Evolutionary conservation across 2,888 invertebrate species (phyloP), one percentile per base, ranked within the genome.

Genomic region (Anorthoa munda): DNA sequence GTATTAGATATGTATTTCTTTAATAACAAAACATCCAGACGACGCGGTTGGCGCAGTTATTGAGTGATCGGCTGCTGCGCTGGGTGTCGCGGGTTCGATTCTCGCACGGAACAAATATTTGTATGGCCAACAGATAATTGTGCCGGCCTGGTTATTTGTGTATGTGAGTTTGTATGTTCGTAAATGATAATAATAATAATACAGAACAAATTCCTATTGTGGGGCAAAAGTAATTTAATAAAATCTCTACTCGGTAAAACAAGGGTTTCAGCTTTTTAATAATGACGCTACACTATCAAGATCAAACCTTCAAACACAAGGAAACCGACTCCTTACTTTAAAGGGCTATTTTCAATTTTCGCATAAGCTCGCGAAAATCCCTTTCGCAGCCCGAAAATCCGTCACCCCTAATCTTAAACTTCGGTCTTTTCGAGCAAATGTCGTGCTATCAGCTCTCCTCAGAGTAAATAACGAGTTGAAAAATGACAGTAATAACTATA

Each of bases 401-500:
- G 92, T 90, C 92, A 90, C 92, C 94, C 91, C 92, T 93, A 93
- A 95, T 95, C 94, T 95, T 91, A 91, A 93, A 94, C 72, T 84
- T 92, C 86, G 90, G 88, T 90, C 90, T 93, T 93, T 91, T 88
- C 88, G 89, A 94, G 93, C 94, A 95, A 95, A 96, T 94, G 94
- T 94, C 95, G 92, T 89, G 95, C 93, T 96, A 96, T 96, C 95
- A 94, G 94, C 94, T 93, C 92, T 93, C 88, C 92, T 94, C 95
- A 94, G 95, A 95, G 95, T 96, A 96, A 96, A 96, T 96, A 96
- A 96, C 95, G 95, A 96, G 96, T 96, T 96, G 96, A 96, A 96
- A 96, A 96, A 96, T 96, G 95, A 95, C 95, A 94, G 96, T 94
- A 95, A 96, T 96, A 96, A 96, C 96, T 96, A 95, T 95, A 90